These are phyloP conservation scores for Brachionus manjavacas DNA, from an alignment of 1,140 invertebrate species.

Conservation along the genomic window DNA sequence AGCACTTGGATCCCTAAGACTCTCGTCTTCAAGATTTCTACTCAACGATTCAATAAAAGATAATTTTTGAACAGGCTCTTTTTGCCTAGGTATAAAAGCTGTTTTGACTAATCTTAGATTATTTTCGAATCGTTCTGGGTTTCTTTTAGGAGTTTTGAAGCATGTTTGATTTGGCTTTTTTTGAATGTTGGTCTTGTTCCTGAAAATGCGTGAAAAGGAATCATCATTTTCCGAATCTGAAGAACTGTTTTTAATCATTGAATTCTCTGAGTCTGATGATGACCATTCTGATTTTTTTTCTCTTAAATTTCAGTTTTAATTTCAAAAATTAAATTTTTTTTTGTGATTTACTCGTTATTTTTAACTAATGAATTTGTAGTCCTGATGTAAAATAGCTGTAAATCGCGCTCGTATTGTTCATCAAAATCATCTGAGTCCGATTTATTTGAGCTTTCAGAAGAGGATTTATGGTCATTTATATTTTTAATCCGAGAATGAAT, in stretches of 20 bases:
- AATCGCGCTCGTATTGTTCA: slow-evolving; percentile 10
- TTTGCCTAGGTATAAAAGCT: neutral
- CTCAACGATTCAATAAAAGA: slow-evolving; percentile 29
- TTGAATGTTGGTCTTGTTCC: neutral
- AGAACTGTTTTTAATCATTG: neutral
- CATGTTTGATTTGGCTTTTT: neutral
- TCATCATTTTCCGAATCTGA: slow-evolving; percentile 23
- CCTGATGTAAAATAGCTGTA: slow-evolving; percentile 35
- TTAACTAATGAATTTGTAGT: neutral
- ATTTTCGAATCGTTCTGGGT: neutral
- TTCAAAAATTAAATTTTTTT: neutral
- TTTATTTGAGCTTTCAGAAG: slow-evolving; percentile 1
- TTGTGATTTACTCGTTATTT: neutral
- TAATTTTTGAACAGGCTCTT: neutral
- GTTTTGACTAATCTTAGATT: slow-evolving; percentile 8
- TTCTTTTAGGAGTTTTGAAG: slow-evolving; percentile 6
- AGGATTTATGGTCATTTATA: neutral
- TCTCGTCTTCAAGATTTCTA: neutral
- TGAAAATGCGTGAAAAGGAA: neutral
- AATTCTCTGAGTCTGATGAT: neutral
- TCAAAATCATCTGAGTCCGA: slow-evolving; percentile 30
- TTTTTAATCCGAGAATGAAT: slow-evolving; percentile 16
- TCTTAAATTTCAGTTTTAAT: neutral
- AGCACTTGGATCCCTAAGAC: neutral
- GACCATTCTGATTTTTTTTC: neutral